Evolutionary conservation across 2,888 invertebrate species (phyloP).

Genomic region (Theristus sp.): DNA sequence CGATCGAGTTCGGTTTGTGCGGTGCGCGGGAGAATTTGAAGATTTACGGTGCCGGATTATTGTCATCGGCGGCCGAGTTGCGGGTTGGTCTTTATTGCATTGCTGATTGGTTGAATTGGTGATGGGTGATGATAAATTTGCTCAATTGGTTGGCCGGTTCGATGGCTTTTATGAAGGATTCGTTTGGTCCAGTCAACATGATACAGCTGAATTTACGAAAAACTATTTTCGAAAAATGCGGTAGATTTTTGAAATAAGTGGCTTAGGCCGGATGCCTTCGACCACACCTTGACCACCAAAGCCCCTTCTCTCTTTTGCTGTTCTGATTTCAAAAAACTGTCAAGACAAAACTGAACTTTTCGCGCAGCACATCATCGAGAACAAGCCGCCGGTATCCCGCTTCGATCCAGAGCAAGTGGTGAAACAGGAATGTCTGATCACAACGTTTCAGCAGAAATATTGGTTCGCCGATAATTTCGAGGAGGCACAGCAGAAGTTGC

Average conservation of each 20-base stretch:
- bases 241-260: too few relatives aligned
- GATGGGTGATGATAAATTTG: too few relatives aligned
- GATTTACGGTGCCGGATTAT: constrained; percentile 83
- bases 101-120: too few relatives aligned
- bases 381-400: constrained; percentile 45
- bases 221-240: too few relatives aligned
- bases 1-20: constrained; percentile 91
- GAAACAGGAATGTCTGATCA: constrained; percentile 83
- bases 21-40: constrained; percentile 51
- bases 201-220: too few relatives aligned
- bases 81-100: constrained; percentile 34
- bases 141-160: too few relatives aligned
- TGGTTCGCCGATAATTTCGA: constrained; percentile 94
- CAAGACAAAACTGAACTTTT: constrained; percentile 1
- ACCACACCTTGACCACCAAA: too few relatives aligned
- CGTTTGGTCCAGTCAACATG: too few relatives aligned
- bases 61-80: constrained; percentile 84
- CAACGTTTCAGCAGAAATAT: constrained; percentile 87
- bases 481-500: constrained; percentile 93
- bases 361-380: constrained; percentile 18
- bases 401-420: constrained; percentile 82
- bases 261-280: too few relatives aligned
- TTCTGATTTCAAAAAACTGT: neutral
- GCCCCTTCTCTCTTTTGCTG: too few relatives aligned
- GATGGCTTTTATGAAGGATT: too few relatives aligned